Evolutionary conservation across 1,140 invertebrate genomes (phyloP), one percentile per base, ranked within the genome.

Genomic region (Orius laevigatus): DNA sequence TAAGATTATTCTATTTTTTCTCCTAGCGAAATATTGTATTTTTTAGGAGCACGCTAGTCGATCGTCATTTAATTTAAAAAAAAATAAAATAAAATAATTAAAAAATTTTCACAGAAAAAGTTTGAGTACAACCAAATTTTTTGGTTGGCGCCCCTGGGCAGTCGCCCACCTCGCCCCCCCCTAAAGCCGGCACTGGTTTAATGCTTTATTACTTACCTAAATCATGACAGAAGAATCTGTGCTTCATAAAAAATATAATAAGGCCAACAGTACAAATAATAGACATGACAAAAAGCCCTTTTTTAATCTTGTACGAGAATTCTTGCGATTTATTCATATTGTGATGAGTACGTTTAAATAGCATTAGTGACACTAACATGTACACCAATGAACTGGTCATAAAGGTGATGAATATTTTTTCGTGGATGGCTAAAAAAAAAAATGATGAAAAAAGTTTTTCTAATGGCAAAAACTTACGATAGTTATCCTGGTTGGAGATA

Each of bases 401-500:
- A 63, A 93, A 93, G 48, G 80, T 71, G 56, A 92, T 85, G 66
- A 93, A 92, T 58, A 92, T 81, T 65, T 90, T 88, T 63, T 91
- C 87, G 65, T 91, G 88, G 42, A 90, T 69, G 58, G 85, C 86
- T 91, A 66, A 49, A 81, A 53, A 53, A 46, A 46, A 53, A 46
- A 50, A 46, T 48, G 5, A 20, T 43, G 5, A 43, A 6, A 31
- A 38, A 18, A 11, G 38, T 14, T 36, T 46, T 33, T 40, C 48
- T 50, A 34, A 43, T 18, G 48, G 9, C 32, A 12, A 48, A 49
- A 55, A 80, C 84, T 82, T 71, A 91, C 89, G 84, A 70, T 92
- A 93, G 67, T 93, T 93, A 69, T 92, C 88, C 62, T 78, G 78
- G 65, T 92, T 92, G 31, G 87, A 90, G 61, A 93, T 84, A 64